Evolutionary conservation across 2,113 vertebrate species (phyloP), one percentile per base, ranked within the genome.

Genomic region (Nettapus auritus): DNA sequence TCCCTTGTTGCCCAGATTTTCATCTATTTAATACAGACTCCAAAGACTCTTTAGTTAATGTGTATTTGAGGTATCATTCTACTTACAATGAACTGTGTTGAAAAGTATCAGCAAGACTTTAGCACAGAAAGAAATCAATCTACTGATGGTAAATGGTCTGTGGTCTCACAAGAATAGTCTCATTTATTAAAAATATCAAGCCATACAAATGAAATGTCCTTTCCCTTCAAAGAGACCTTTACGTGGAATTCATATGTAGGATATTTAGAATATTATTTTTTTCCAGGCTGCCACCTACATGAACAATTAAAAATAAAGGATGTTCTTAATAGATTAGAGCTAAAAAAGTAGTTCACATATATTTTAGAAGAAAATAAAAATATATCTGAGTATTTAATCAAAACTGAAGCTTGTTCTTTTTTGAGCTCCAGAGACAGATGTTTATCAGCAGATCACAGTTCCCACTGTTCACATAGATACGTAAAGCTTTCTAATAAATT

Each of bases 181-280:
- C 90, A 96, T 95, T 94, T 97, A 82, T 95, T 96, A 97, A 97
- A 97, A 97, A 96, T 94, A 93, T 97, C 94, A 97, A 97, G 77
- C 77, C 79, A 93, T 93, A 95, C 57, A 95, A 96, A 94, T 95
- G 71, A 97, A 96, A 97, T 96, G 96, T 86, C 69, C 71, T 97
- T 96, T 93, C 40, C 53, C 33, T 95, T 96, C 92, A 60, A 78
- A 89, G 56, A 92, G 48, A 95, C 63, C 26, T 96, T 96, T 90
- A 90, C 76, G 29, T 93, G 40, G 79, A 94, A 95, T 91, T 97
- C 78, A 89, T 92, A 22, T 38, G 33, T 74, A 89, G 81, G 89
- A 95, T 75, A 83, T 81, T 60, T 56, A 75, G 2, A 88, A 87
- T 55, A 76, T 63, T 71, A 18, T 13, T 78, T 67, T 85, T 96